Evolutionary conservation across 2,113 vertebrate species (phyloP).

Genomic region (Gobiocypris rarus): DNA sequence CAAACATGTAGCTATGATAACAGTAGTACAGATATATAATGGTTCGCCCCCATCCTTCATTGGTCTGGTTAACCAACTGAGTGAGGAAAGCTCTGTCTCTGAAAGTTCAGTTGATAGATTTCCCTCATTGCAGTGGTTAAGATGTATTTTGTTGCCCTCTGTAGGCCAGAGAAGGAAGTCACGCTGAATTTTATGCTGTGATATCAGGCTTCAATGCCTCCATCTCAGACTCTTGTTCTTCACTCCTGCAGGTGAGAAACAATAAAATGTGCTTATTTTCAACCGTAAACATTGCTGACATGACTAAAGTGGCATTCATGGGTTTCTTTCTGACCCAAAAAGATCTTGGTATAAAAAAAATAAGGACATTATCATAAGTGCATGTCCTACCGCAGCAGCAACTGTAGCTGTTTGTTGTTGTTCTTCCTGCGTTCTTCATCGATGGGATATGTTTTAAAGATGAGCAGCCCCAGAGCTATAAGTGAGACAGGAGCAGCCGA

Average conservation of each 20-base stretch:
- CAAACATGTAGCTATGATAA: neutral
- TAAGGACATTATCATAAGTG: neutral
- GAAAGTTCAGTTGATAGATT: neutral
- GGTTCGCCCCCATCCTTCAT: neutral
- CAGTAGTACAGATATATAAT: slow-evolving; percentile 5
- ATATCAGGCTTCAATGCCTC: neutral
- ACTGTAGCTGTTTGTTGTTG: slow-evolving; percentile 86
- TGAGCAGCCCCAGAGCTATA: slow-evolving; percentile 85
- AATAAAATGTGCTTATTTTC: too few relatives aligned
- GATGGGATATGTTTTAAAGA: slow-evolving; percentile 90
- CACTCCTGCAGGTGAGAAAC: slow-evolving; percentile 8
- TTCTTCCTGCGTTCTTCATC: slow-evolving; percentile 81
- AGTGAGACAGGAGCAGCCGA: slow-evolving; percentile 82
- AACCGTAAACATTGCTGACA: neutral
- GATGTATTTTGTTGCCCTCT: neutral
- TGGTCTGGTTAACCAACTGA: neutral
- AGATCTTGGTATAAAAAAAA: neutral
- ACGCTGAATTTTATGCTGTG: neutral
- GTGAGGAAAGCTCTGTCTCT: neutral
- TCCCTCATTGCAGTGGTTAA: neutral
- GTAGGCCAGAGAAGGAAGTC: neutral
- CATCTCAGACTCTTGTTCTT: slow-evolving; percentile 16
- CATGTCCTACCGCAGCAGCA: slow-evolving; percentile 60
- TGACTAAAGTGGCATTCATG: neutral
- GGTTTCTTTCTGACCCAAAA: too few relatives aligned